Conservation (phyloP, 2,888 invertebrate genomes). For the Clunio marinus region DNA sequence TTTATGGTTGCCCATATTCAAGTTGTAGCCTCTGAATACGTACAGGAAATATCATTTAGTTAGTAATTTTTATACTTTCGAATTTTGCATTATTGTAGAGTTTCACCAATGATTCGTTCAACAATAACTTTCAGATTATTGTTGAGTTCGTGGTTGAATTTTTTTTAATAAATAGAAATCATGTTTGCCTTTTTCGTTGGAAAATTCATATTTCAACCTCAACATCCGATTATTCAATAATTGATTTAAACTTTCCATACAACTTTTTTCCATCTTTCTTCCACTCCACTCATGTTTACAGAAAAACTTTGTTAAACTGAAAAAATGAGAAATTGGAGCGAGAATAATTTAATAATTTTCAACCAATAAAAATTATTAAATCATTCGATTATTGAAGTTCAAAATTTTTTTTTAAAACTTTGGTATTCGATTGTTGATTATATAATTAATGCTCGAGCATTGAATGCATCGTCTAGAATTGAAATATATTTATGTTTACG, state of each 20-base stretch:
- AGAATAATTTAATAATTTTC: not conserved
- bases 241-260: no score
- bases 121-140: not conserved
- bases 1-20: not conserved
- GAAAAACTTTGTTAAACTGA: not conserved
- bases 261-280: no score
- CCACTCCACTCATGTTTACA: no score
- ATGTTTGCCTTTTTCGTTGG: not conserved
- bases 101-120: not conserved
- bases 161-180: not conserved
- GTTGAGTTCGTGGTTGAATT: not conserved
- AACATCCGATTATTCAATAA: not conserved
- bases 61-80: not conserved
- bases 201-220: not conserved
- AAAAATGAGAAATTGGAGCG: not conserved
- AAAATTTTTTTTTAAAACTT: no score
- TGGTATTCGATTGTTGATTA: no score
- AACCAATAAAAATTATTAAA: no score
- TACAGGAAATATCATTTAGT: not conserved
- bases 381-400: no score
- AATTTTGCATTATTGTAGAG: not conserved
- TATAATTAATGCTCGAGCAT: no score
- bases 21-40: not conserved
- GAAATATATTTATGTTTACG: no score
- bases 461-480: no score